phyloP scores from a whole-genome alignment of 1,140 invertebrate species.

The Pachypsylla venusta region DNA sequence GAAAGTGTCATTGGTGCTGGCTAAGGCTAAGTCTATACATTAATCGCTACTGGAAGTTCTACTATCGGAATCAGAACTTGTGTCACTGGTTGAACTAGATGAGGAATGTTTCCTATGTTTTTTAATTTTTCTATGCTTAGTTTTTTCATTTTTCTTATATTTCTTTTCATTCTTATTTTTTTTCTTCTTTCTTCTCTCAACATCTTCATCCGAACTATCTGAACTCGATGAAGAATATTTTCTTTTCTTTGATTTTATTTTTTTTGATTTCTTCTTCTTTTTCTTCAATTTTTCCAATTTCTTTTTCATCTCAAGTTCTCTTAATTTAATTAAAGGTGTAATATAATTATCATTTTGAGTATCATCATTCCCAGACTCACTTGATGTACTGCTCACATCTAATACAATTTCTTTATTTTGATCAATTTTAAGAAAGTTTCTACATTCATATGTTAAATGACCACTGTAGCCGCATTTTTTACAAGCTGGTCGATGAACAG shows the following conservation, averaged over 20 bases:
- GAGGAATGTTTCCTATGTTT: constrained; percentile 22
- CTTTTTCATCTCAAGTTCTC: constrained; percentile 52
- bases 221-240: constrained; percentile 25
- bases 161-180: constrained; percentile 31
- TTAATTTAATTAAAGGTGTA: constrained; percentile 62
- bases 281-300: constrained; percentile 38
- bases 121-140: constrained; percentile 23
- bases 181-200: constrained; percentile 21
- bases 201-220: constrained; percentile 22
- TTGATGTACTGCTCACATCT: constrained; percentile 91
- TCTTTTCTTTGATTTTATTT: constrained; percentile 27
- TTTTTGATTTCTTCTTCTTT: constrained; percentile 35
- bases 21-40: too few species aligned
- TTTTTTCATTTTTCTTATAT: constrained; percentile 30
- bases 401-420: constrained; percentile 78
- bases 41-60: constrained; percentile 5
- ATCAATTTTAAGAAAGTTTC: constrained; percentile 85
- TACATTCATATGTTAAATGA: constrained; percentile 89
- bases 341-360: constrained; percentile 33
- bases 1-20: too few species aligned
- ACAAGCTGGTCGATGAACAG: constrained; percentile 49
- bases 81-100: constrained; percentile 3
- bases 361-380: constrained; percentile 60
- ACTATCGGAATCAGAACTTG: constrained; percentile 5
- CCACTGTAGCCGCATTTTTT: constrained; percentile 90